Conservation (phyloP, 2,888 invertebrate genomes). For the Drosophila quinaria region DNA sequence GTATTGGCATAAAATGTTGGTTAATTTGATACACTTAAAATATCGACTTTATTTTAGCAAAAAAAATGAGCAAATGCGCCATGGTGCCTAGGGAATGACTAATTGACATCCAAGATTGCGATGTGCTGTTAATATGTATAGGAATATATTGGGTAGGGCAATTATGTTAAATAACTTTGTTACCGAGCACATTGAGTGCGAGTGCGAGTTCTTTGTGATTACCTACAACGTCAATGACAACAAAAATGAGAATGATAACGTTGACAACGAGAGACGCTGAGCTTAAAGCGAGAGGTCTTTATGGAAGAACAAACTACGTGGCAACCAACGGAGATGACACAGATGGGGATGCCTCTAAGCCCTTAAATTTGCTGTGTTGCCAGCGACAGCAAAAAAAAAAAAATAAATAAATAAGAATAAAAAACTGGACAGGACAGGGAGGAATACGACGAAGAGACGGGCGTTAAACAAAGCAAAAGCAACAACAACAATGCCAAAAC, state of each 20-base stretch:
- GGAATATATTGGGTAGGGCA: constrained; percentile 18
- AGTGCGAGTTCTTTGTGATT: constrained; percentile 32
- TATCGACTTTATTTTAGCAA: neutral
- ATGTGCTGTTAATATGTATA: neutral
- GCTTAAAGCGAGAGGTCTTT: constrained; percentile 55
- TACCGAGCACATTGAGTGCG: constrained; percentile 13
- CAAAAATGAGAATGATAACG: neutral
- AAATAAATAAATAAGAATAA: neutral
- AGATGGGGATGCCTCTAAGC: constrained; percentile 61
- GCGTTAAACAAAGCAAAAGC: constrained; percentile 9
- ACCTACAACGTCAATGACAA: constrained; percentile 23
- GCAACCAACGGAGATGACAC: constrained; percentile 45
- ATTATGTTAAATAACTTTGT: constrained; percentile 40
- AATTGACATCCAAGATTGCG: constrained; percentile 41
- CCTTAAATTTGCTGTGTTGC: constrained; percentile 62
- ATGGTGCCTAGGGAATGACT: constrained; percentile 20
- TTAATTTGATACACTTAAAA: neutral
- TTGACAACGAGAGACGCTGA: constrained; percentile 13
- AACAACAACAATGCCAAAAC: constrained; percentile 25
- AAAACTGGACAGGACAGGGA: constrained; percentile 16
- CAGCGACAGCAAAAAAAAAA: constrained; percentile 25
- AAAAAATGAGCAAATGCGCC: neutral
- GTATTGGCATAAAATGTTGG: too few relatives aligned
- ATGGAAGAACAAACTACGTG: constrained; percentile 49
- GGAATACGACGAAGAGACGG: constrained; percentile 9